A percentile compares a stretch with the other conserved stretches of the same genome.
Evolutionary conservation across 2,797 vertebrate species (phyloP).

Genomic region (Bradypodion ventrale): DNA sequence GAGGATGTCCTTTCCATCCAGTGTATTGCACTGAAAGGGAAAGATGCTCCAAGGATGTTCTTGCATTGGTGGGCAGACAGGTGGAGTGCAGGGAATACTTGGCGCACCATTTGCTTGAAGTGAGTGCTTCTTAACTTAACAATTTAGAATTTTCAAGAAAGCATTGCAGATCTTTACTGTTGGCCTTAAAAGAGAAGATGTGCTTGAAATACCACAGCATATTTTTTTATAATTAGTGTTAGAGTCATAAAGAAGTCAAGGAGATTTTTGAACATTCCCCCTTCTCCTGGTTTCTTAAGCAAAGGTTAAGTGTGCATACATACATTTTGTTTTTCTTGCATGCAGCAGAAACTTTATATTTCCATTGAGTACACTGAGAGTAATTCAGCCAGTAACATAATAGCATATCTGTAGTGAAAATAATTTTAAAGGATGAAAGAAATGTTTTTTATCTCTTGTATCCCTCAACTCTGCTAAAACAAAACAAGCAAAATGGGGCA

Average conservation of each 20-base stretch:
- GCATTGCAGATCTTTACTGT: neutral
- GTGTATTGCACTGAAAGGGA: neutral
- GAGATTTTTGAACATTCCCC: conserved; percentile 19
- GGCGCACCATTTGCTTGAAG: neutral
- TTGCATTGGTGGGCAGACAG: neutral
- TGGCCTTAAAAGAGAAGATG: neutral
- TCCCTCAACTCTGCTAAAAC: neutral
- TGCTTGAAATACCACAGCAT: conserved; percentile 13
- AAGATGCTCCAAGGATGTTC: neutral
- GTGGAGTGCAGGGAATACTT: neutral
- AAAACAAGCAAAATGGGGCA: neutral
- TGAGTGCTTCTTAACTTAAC: neutral
- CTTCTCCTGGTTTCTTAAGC: neutral
- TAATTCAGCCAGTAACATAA: neutral
- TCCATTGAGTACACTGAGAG: neutral
- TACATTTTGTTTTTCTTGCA: conserved; percentile 6
- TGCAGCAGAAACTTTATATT: neutral
- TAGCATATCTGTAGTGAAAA: neutral
- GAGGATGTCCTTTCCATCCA: neutral
- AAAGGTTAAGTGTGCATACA: neutral
- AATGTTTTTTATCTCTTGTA: neutral
- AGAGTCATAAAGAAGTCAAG: conserved; percentile 22
- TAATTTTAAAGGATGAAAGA: neutral
- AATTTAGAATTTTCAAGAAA: conserved; percentile 5
- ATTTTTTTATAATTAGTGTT: conserved; percentile 20